These are phyloP conservation scores for Listronotus oregonensis DNA, from an alignment of 1,140 invertebrate genomes.

Conservation along the genomic window DNA sequence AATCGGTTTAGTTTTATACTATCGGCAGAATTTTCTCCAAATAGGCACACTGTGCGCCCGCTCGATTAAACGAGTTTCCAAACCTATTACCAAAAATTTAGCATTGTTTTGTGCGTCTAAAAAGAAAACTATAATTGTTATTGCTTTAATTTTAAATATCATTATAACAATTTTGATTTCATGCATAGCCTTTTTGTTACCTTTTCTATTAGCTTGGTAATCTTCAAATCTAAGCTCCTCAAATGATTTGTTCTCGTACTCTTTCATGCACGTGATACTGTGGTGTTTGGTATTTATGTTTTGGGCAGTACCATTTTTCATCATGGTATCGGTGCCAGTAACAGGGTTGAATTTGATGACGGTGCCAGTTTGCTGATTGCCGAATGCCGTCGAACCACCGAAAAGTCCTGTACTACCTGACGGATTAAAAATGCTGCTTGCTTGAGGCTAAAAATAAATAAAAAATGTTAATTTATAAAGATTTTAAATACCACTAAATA, in stretches of 20 bases:
- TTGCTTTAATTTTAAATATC: no score
- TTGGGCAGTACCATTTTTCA: conserved; percentile 81
- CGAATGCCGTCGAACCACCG: conserved; percentile 37
- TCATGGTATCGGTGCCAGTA: conserved; percentile 86
- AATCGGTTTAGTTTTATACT: no score
- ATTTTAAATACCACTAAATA: no score
- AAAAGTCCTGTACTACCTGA: conserved; percentile 42
- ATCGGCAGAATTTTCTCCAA: no score
- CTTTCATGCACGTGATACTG: conserved; percentile 97
- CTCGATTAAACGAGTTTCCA: no score
- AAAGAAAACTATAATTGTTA: no score
- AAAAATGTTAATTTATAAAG: no score
- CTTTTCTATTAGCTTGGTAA: conserved; percentile 88
- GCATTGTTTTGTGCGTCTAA: no score
- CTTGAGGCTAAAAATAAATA: conserved; percentile 39
- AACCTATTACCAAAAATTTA: no score
- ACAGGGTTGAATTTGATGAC: conserved; percentile 86
- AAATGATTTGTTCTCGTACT: conserved; percentile 92
- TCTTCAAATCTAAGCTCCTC: conserved; percentile 94
- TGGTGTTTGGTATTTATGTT: conserved; percentile 91
- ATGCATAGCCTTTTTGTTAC: conserved; percentile 52
- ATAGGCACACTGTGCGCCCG: no score
- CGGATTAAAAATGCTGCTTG: conserved; percentile 49
- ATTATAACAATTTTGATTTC: no score
- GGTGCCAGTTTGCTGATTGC: conserved; percentile 64